Evolutionary conservation across 2,113 vertebrate genomes (phyloP).

Genomic region (Neodontobutis hainanensis): DNA sequence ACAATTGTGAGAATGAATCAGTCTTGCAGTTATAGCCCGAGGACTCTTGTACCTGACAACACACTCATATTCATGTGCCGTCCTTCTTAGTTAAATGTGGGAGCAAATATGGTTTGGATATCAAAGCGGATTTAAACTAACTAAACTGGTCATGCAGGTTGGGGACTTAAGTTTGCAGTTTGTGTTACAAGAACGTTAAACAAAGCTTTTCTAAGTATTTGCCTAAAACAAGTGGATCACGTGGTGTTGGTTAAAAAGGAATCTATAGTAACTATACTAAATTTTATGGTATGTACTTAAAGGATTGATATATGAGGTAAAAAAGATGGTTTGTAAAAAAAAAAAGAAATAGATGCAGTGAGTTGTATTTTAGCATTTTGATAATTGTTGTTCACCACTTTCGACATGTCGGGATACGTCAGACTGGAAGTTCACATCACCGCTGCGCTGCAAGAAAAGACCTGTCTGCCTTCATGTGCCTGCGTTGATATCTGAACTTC

Average conservation of each 20-base stretch:
- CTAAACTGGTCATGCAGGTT: slow-evolving; percentile 55
- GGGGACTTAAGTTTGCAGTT: slow-evolving; percentile 5
- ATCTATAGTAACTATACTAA: background rate
- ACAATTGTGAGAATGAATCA: background rate
- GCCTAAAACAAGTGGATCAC: background rate
- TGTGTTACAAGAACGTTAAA: slow-evolving; percentile 29
- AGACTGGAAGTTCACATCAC: slow-evolving; percentile 55
- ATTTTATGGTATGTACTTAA: too few relatives aligned
- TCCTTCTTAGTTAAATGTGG: slow-evolving; percentile 26
- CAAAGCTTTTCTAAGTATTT: slow-evolving; percentile 24
- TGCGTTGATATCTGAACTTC: slow-evolving; percentile 29
- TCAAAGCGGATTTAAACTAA: slow-evolving; percentile 54
- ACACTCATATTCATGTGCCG: background rate
- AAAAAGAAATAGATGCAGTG: background rate
- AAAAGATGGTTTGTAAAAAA: background rate
- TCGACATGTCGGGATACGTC: slow-evolving; percentile 78
- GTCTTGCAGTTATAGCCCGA: slow-evolving; percentile 31
- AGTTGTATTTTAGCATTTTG: slow-evolving; percentile 37
- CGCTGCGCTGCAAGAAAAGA: slow-evolving; percentile 76
- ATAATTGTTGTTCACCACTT: slow-evolving; percentile 45
- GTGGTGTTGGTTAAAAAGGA: slow-evolving; percentile 2
- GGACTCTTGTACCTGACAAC: slow-evolving; percentile 11
- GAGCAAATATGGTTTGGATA: slow-evolving; percentile 54
- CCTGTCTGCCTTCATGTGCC: slow-evolving; percentile 64
- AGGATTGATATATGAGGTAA: background rate